Evolutionary conservation across 2,888 invertebrate genomes (phyloP), one percentile per base, ranked within the genome.

Genomic region (Patella caerulea): DNA sequence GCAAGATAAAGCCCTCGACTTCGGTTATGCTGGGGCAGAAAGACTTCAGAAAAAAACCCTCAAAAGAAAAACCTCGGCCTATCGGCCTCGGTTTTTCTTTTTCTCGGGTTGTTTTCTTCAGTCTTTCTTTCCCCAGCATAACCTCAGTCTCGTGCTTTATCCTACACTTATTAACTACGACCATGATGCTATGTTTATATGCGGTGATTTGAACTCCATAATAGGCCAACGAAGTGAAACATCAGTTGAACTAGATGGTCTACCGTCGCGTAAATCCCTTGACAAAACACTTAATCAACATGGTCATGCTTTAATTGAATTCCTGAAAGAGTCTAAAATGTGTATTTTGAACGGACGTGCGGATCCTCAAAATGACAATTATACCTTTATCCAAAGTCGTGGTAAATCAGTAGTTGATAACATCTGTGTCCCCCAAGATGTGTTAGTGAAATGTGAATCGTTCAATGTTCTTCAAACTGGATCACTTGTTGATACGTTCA

Each of bases 241-340:
- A 17, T 19, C 19, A 19, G 29, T 29, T 29, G 72, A 71, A 52
- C 17, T 71, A 52, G 34, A 71, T 29, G 29, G 29, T 34, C 3
- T 29, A n/a, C 72, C 17, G 12, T 17, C 11, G 29, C 19, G 72
- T 24, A 15, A 24, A 53, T 15, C n/a, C 53, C 19, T 53, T 71
- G 72, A 71, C 45, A 71, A 71, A 71, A 24, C 19, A 52, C 19
- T 71, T 34, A 71, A 71, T 14, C 72, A 71, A 71, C 72, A 71
- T 71, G 72, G 72, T 52, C 34, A 71, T 29, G 53, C 72, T 29
- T 29, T 71, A 29, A 19, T 71, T n/a, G 72, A 71, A 53, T 71
- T 71, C 29, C 45, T 34, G 12, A 71, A 17, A n/a, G 72, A 71
- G 17, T 52, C 45, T 34, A 71, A 71, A 53, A 52, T n/a, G 34